Conservation (phyloP, 2,888 invertebrate species). For the Frankliniella intonsa region DNA sequence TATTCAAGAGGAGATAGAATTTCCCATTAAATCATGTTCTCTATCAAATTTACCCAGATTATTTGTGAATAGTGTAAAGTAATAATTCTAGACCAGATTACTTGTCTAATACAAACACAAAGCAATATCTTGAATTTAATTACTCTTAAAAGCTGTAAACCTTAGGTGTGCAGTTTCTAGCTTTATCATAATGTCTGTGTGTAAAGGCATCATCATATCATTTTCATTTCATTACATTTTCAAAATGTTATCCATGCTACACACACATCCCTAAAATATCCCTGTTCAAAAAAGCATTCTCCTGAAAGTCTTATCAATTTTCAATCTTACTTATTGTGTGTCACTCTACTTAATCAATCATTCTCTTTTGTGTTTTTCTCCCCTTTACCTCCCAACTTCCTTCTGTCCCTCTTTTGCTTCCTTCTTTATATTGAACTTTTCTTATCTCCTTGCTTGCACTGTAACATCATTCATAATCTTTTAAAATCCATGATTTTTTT, state of each 20-base stretch:
- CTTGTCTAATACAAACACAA: no score
- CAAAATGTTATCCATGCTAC: not conserved
- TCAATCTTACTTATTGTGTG: no score
- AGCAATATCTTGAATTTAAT: no score
- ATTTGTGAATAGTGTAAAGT: no score
- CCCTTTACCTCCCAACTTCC: not conserved
- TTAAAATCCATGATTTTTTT: not conserved
- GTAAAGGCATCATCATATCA: not conserved
- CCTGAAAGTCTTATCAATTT: not conserved
- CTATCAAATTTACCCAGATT: no score
- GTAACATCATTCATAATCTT: not conserved
- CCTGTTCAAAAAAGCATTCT: not conserved
- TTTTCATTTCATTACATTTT: not conserved
- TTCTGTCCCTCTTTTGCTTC: not conserved
- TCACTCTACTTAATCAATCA: not conserved
- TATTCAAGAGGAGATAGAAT: no score
- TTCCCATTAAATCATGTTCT: no score
- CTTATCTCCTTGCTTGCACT: not conserved
- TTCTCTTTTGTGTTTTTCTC: not conserved
- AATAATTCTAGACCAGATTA: no score
- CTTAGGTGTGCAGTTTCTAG: no score
- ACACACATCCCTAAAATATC: not conserved
- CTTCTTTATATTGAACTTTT: not conserved
- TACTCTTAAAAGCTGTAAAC: no score
- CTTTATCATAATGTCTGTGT: not conserved